These are phyloP conservation scores for Campylomormyrus numenius DNA, from an alignment of 2,113 vertebrate species.

Conservation along the genomic window DNA sequence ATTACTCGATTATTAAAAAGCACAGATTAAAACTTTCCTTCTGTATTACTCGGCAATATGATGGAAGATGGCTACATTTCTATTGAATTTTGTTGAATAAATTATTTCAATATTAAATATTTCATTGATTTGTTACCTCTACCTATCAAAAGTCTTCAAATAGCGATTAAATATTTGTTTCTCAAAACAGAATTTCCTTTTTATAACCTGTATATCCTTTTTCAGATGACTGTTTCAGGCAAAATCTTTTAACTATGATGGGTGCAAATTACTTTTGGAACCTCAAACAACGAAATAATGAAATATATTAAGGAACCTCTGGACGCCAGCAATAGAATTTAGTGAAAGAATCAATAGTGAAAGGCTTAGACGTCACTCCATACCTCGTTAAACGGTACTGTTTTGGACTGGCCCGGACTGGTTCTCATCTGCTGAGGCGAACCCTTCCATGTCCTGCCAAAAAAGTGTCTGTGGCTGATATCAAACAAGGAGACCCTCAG, in stretches of 20 bases:
- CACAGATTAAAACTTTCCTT: neutral
- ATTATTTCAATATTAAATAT: neutral
- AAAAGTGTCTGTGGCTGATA: slow-evolving; percentile 71
- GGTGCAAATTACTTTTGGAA: neutral
- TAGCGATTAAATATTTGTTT: neutral
- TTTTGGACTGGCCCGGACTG: slow-evolving; percentile 17
- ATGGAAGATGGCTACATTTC: neutral
- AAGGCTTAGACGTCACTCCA: neutral
- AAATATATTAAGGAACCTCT: neutral
- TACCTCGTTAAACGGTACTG: slow-evolving; percentile 74
- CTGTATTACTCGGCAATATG: neutral
- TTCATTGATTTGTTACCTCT: neutral
- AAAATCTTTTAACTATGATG: neutral
- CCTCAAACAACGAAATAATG: neutral
- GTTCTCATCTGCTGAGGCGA: slow-evolving; percentile 32
- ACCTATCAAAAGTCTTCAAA: neutral
- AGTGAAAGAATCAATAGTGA: neutral
- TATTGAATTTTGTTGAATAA: neutral
- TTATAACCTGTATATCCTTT: neutral
- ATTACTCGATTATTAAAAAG: neutral
- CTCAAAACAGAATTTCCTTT: neutral
- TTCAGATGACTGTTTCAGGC: neutral
- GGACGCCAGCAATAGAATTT: neutral
- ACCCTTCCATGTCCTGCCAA: slow-evolving; percentile 83
- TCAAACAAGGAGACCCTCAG: slow-evolving; percentile 79